Evolutionary conservation across 2,113 vertebrate species (phyloP), one percentile per base, ranked within the genome.

Genomic region (Cariama cristata): DNA sequence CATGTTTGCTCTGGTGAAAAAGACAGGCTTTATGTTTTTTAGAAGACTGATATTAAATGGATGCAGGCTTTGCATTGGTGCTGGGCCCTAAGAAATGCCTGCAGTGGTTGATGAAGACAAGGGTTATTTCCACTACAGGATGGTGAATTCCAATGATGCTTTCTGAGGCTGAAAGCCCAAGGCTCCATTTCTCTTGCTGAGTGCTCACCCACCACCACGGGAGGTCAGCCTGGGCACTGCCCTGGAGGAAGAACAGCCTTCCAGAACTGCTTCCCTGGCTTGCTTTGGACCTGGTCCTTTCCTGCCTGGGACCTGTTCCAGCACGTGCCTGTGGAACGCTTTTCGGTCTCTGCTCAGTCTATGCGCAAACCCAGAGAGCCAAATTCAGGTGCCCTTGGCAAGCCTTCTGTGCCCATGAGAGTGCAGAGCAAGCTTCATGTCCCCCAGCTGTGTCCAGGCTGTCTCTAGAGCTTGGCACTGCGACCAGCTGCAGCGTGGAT

Each of bases 401-500:
- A 91, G 26, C 10, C 9, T 79, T 74, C 77, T 79, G 40, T 53
- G 33, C 30, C n/a, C 20, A 4, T 50, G 28, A 67, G 45, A 12
- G 49, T 56, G 24, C 53, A 66, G 59, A 73, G 50, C 21, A 73
- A 86, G 7, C 18, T 80, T 77, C 9, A 1, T 1, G 0, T 32
- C 22, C 17, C 18, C 30, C 21, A 44, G 7, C 44, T 66, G 28
- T 35, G 42, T 30, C 35, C 64, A 49, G 63, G 58, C n/a, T 82
- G 44, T 63, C 32, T 27, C 38, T 45, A 15, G 58, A 56, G 44
- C 45, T 38, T 14, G 56, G 33, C 49, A 23, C 62, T 44, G 42
- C 0, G 4, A 49, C n/a, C 71, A 83, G 16, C 58, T 75, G 53
- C 18, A 23, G n/a, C 0, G 2, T 47, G 42, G 47, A 15, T 33